A percentile compares a stretch with the other conserved stretches of the same genome.
Evolutionary conservation across 2,113 vertebrate genomes (phyloP).

Genomic region (Gymnorhina tibicen): DNA sequence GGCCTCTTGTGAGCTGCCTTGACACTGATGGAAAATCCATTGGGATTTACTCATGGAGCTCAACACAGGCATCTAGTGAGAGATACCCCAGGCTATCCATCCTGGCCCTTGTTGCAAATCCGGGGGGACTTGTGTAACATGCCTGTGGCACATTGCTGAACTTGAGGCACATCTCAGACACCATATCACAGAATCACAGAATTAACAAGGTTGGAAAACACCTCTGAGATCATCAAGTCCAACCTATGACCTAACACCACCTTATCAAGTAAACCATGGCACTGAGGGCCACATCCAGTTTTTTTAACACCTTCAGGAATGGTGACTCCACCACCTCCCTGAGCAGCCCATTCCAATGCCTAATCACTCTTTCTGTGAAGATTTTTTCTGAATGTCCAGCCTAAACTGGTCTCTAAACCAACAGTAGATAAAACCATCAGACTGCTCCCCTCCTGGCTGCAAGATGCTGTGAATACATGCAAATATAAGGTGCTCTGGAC

Average conservation of each 20-base stretch:
- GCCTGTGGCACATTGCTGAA: neutral
- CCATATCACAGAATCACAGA: neutral
- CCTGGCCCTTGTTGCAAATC: neutral
- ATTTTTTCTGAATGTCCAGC: neutral
- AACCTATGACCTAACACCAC: no score
- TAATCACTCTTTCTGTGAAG: neutral
- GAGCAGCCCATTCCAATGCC: neutral
- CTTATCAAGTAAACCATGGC: neutral
- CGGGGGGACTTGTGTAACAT: accelerated
- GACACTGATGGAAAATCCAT: neutral
- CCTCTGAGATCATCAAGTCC: neutral
- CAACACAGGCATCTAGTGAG: neutral
- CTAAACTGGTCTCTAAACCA: neutral
- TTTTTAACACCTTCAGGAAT: neutral
- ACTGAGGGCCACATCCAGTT: neutral
- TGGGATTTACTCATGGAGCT: neutral
- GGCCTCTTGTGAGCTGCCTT: neutral
- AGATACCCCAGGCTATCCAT: neutral
- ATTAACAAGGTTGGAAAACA: neutral
- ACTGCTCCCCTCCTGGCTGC: neutral
- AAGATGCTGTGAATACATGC: neutral
- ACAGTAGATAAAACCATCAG: neutral
- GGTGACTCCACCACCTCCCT: neutral
- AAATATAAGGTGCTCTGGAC: neutral
- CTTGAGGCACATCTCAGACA: neutral